Base-by-base conservation (phyloP, 2,113 vertebrate species). In the Hypanus sabinus region DNA sequence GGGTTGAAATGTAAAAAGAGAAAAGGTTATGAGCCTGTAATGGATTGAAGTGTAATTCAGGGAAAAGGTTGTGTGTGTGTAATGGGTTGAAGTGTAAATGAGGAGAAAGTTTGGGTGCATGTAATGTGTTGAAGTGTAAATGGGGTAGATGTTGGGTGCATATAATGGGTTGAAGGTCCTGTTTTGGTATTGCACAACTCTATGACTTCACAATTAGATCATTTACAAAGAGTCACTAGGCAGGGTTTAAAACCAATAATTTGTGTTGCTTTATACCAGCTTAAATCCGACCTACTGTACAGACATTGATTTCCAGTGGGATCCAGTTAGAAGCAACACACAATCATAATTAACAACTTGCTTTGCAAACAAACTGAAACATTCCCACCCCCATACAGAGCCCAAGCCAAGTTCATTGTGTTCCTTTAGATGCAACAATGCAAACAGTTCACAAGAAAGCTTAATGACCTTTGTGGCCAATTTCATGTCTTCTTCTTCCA, bases 341-440 rank as follows among this genome's bases (percentile, higher is more conserved):
- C 14, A 90, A 93, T 12, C 68, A 16, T 93, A 12, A 11, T 73
- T 93, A 27, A 93, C 68, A 93, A 24, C 30, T 92, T 38, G 18
- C 16, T 22, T 70, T 91, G 62, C 62, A 92, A 71, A 92, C 71
- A 27, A 75, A 93, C 46, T 30, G 91, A 70, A 91, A 91, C 36
- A 5, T 22, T 18, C 6, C 10, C 68, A 5, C 9, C 91, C 38
- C 36, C 91, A 46, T 14, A 5, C 68, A 93, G 68, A 93, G 70
- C 12, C 36, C 27, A 20, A 30, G 68, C 68, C 70, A 75, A 75
- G 70, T 93, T 93, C 91, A 93, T 73, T 38, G 11, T 93, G 91
- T 93, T 75, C 91, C 73, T 93, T 93, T 46, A 93, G 33, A 75
- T 73, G 55, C 30, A 93, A 75, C 46, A 30, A 16, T 55, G 36